Conservation (phyloP, 1,140 invertebrate species). For the Lutraria rhynchaena region DNA sequence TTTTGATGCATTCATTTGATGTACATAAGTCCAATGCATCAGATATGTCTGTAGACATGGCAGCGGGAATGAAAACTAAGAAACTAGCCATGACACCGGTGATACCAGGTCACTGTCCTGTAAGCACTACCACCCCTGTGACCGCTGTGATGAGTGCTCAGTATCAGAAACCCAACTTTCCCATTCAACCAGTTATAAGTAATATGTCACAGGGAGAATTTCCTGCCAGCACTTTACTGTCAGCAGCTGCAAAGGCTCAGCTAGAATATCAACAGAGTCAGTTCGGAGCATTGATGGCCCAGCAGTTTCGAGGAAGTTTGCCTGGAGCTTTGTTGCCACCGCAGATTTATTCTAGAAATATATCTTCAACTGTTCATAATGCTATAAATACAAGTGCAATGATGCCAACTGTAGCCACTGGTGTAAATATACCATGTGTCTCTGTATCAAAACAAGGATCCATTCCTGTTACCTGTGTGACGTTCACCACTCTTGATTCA, state of each 20-base stretch:
- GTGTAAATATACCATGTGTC: not conserved
- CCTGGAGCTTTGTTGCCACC: not conserved
- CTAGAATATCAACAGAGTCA: constrained; percentile 64
- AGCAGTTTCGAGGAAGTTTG: constrained; percentile 16
- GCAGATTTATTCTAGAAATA: not conserved
- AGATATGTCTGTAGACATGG: not conserved
- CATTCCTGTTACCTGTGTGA: not conserved
- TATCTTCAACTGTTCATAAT: not conserved
- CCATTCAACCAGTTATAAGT: constrained; percentile 62
- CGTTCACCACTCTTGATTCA: not conserved
- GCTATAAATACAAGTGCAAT: not conserved
- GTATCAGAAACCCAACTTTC: constrained; percentile 26
- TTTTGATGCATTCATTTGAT: constrained; percentile 33
- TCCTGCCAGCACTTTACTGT: constrained; percentile 76
- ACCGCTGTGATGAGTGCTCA: not conserved
- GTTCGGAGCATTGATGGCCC: constrained; percentile 41
- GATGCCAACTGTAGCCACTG: too few species aligned
- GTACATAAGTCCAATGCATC: not conserved
- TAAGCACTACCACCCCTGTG: not conserved
- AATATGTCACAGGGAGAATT: constrained; percentile 77
- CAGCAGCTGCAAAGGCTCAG: constrained; percentile 75
- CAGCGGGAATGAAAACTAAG: too few species aligned
- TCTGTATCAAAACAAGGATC: not conserved
- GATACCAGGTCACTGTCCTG: not conserved
- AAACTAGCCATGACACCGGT: not conserved